These are phyloP conservation scores for Anagrus nilaparvatae DNA, from an alignment of 1,140 invertebrate genomes.

Conservation along the genomic window DNA sequence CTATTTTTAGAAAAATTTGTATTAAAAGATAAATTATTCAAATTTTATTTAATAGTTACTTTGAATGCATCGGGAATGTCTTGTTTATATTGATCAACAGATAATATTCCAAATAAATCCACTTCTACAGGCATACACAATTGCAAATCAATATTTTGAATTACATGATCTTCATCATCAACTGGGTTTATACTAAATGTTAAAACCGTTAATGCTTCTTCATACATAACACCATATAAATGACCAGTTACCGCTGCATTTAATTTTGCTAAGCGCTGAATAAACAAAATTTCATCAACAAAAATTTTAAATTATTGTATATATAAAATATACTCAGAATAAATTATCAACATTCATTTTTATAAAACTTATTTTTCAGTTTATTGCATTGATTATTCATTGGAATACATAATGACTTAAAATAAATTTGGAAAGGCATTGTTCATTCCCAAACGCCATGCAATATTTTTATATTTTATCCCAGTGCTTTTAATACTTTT, in stretches of 20 bases:
- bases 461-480: too few species aligned
- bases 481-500: too few species aligned
- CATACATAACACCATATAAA: conserved; percentile 62
- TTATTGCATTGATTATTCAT: too few species aligned
- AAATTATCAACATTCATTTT: too few species aligned
- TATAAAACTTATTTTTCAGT: too few species aligned
- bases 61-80: conserved; percentile 52
- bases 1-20: conserved; percentile 24
- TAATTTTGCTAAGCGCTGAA: conserved; percentile 47
- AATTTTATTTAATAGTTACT: conserved; percentile 30
- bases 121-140: conserved; percentile 61
- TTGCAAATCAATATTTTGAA: conserved; percentile 47
- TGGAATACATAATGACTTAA: too few species aligned
- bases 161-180: conserved; percentile 47
- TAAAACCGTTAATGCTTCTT: conserved; percentile 56
- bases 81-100: conserved; percentile 46
- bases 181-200: conserved; percentile 45
- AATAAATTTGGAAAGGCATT: too few species aligned
- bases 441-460: too few species aligned
- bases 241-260: conserved; percentile 52
- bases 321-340: too few species aligned
- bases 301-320: too few species aligned
- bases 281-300: too few species aligned
- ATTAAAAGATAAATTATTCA: conserved; percentile 1
- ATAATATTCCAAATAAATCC: conserved; percentile 61